Base-by-base conservation (phyloP, 2,113 vertebrate genomes). In the Collichthys lucidus region DNA sequence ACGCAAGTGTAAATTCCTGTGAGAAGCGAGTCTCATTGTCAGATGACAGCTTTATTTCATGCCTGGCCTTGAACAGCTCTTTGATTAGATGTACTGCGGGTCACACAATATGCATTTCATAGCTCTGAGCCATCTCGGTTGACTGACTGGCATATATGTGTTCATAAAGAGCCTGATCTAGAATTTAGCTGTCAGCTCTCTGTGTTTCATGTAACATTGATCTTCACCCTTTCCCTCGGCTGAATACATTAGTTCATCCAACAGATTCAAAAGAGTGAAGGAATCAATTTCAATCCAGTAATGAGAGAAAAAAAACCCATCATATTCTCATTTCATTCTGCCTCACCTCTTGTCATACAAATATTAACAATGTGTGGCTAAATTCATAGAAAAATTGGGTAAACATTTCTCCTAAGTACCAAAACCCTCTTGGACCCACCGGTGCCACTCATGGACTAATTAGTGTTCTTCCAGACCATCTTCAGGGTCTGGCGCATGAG, bases 41-140 rank as follows among this genome's bases (percentile, higher is more conserved):
- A 86, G 90, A 92, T 90, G 88, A 80, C 80, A 55, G 65, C 76
- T 91, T 89, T 80, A 71, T 92, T 90, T 91, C 79, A 86, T 86
- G 90, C 68, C 60, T 69, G 70, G 85, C 62, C 52, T 77, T 26
- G 40, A 80, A 77, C 49, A 7, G 12, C 69, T 66, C 62, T 85
- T 20, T 78, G 82, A 91, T 86, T 87, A 87, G 80, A 92, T 82
- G 74, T 55, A 65, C 72, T 46, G 10, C 26, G 73, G 82, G 86
- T 91, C 86, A 85, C 78, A 79, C 72, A 74, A 86, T 88, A 82
- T 80, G 79, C 77, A 90, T 86, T 91, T 88, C 68, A 72, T 77
- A 71, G 79, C 67, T 73, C 66, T 47, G 61, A 80, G 74, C 76
- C 52, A 68, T 80, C 49, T 53, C 26, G 61, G 35, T 49, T 52